phyloP scores from a whole-genome alignment of 2,888 invertebrate species.

The Tortricodes alternella region DNA sequence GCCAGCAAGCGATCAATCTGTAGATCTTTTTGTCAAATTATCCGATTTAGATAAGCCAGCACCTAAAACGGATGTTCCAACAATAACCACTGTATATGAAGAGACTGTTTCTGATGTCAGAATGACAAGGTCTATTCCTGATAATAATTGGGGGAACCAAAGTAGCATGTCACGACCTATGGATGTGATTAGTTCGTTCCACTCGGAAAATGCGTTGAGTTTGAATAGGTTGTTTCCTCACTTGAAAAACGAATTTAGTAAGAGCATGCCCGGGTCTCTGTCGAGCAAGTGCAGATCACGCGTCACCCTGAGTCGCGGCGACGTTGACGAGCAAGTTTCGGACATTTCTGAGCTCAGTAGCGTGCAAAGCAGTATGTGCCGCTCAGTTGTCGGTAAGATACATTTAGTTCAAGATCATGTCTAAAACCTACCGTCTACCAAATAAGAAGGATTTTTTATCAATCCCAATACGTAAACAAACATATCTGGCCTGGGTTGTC shows the following conservation, averaged over 20 bases:
- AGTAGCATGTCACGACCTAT: conserved; percentile 84
- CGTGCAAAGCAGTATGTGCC: conserved; percentile 81
- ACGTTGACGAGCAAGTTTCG: conserved; percentile 73
- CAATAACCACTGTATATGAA: conserved; percentile 41
- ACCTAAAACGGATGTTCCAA: conserved; percentile 56
- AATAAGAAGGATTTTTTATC: no score
- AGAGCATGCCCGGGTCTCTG: conserved; percentile 71
- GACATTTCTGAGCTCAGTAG: conserved; percentile 82
- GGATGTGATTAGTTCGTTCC: conserved; percentile 82
- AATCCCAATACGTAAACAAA: no score
- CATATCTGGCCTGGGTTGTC: no score
- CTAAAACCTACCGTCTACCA: no score
- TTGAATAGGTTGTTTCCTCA: conserved; percentile 85
- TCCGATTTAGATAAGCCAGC: conserved; percentile 89
- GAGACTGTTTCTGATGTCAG: conserved; percentile 65
- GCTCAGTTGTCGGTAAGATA: conserved; percentile 77
- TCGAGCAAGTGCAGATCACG: conserved; percentile 58
- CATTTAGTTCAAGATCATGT: background rate
- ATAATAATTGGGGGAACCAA: conserved; percentile 86
- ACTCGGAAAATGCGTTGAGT: conserved; percentile 81
- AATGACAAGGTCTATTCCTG: conserved; percentile 87
- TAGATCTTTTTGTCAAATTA: conserved; percentile 86
- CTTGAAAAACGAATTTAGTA: conserved; percentile 74
- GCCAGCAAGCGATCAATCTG: conserved; percentile 36
- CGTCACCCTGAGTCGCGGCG: conserved; percentile 53